Conservation (phyloP, 2,797 vertebrate genomes). For the Pogonophryne albipinna region DNA sequence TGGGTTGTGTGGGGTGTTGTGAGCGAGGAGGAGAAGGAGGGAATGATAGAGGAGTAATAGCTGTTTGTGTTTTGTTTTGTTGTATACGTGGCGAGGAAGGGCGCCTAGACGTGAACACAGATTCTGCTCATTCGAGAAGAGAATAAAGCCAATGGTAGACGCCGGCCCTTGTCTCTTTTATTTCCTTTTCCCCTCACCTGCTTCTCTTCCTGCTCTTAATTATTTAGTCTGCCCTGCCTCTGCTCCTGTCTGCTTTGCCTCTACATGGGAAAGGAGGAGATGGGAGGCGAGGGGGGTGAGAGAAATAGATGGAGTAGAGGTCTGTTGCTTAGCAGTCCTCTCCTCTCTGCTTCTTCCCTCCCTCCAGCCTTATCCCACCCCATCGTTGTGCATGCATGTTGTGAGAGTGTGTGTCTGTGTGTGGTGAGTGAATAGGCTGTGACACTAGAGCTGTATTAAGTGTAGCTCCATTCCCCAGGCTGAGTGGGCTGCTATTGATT, state of each 20-base stretch:
- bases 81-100: conserved; percentile 21
- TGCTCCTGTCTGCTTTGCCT: conserved; percentile 65
- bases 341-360: conserved; percentile 38
- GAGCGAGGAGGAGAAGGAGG: conserved; percentile 29
- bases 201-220: conserved; percentile 74
- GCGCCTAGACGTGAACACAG: conserved; percentile 25
- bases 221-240: conserved; percentile 78
- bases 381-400: conserved; percentile 51
- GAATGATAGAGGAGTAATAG: conserved; percentile 45
- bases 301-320: conserved; percentile 53
- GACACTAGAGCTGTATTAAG: conserved; percentile 90
- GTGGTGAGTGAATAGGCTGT: conserved; percentile 85
- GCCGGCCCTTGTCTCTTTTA: conserved; percentile 51
- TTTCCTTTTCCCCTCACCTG: conserved; percentile 66
- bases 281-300: conserved; percentile 46
- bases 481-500: conserved; percentile 90
- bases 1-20: conserved; percentile 38
- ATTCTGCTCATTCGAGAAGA: conserved; percentile 33
- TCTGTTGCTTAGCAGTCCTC: conserved; percentile 78
- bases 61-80: conserved; percentile 27
- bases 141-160: conserved; percentile 39
- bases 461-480: conserved; percentile 85
- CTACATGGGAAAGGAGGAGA: conserved; percentile 63
- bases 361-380: conserved; percentile 51
- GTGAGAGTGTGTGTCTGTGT: conserved; percentile 36